Conservation (phyloP, 2,888 invertebrate genomes). For the Pasiphila rectangulata region DNA sequence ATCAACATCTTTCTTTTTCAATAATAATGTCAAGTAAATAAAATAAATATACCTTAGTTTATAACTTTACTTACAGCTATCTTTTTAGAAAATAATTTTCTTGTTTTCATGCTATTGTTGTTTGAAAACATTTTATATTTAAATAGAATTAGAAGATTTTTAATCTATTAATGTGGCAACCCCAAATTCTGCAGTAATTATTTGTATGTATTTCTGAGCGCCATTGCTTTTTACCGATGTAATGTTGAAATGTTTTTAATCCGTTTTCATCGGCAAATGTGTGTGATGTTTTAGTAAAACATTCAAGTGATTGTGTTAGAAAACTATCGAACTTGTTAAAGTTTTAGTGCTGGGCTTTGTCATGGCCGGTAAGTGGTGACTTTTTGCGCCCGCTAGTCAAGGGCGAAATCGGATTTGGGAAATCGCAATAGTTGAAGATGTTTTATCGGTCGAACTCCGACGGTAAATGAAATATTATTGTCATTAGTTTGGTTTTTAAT, state of each 20-base stretch:
- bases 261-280: conserved; percentile 81
- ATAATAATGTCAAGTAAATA: too few species aligned
- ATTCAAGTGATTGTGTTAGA: conserved; percentile 76
- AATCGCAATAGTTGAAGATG: conserved; percentile 80
- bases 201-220: conserved; percentile 78
- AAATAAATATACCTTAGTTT: too few species aligned
- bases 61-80: too few species aligned
- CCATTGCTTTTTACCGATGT: conserved; percentile 80
- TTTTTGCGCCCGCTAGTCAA: conserved; percentile 80
- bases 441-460: conserved; percentile 82
- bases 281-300: conserved; percentile 80
- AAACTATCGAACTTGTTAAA: conserved; percentile 78
- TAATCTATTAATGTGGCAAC: conserved; percentile 51
- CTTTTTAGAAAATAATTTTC: too few species aligned
- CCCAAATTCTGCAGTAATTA: conserved; percentile 72
- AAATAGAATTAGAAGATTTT: conserved; percentile 49
- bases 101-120: too few species aligned
- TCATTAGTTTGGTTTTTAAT: conserved; percentile 77
- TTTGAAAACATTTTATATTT: too few species aligned
- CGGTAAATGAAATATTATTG: conserved; percentile 81
- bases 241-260: conserved; percentile 82
- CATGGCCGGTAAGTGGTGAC: conserved; percentile 90
- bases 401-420: conserved; percentile 80
- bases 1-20: too few species aligned
- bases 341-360: conserved; percentile 83